These are phyloP conservation scores for Acipenser oxyrinchus DNA, from an alignment of 2,797 vertebrate species.

Conservation along the genomic window DNA sequence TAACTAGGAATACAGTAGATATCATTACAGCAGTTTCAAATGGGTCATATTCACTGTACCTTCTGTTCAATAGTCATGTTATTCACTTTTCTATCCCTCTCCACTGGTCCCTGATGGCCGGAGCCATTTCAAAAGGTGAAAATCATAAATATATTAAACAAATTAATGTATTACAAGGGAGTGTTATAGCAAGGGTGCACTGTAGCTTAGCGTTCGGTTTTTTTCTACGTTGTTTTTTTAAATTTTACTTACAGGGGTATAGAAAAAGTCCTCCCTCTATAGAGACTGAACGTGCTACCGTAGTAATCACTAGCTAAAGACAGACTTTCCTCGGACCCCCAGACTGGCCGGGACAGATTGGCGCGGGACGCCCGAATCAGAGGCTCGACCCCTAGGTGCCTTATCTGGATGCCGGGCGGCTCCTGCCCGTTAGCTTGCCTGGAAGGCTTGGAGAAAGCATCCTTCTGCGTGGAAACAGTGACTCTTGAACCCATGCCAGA, in stretches of 20 bases:
- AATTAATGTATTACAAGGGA: neutral
- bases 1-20: too few species aligned
- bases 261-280: constrained; percentile 93
- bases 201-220: constrained; percentile 20
- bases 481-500: constrained; percentile 57
- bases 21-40: too few species aligned
- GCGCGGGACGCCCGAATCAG: constrained; percentile 90
- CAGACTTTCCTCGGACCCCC: constrained; percentile 98
- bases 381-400: constrained; percentile 95
- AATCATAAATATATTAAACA: neutral
- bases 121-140: neutral
- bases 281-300: constrained; percentile 97
- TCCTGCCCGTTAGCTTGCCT: constrained; percentile 52
- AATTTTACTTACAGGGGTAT: constrained; percentile 82
- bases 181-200: constrained; percentile 38
- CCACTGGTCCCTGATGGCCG: too few species aligned
- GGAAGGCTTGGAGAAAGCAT: constrained; percentile 46
- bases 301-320: constrained; percentile 95
- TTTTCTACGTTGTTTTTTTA: constrained; percentile 25
- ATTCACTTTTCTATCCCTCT: too few species aligned
- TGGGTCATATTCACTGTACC: too few species aligned
- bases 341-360: constrained; percentile 87
- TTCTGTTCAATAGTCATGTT: too few species aligned
- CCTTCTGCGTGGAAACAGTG: constrained; percentile 39
- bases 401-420: constrained; percentile 65